These are phyloP conservation scores for Acholoe squamosa DNA, from an alignment of 2,888 invertebrate genomes.

Conservation along the genomic window DNA sequence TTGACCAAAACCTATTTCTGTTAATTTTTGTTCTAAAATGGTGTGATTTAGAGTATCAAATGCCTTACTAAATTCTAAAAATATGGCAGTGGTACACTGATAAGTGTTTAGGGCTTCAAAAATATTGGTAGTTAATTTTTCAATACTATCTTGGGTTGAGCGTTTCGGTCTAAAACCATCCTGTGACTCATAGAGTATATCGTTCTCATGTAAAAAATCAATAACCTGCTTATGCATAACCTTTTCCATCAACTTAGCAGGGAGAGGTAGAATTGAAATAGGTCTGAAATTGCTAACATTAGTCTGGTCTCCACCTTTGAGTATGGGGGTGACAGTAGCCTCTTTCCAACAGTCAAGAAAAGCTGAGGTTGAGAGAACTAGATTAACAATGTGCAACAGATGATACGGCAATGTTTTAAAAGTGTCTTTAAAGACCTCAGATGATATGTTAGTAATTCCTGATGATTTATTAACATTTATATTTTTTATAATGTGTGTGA, in stretches of 20 bases:
- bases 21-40: too few relatives aligned
- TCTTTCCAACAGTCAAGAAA: neutral
- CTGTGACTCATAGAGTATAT: too few relatives aligned
- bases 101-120: too few relatives aligned
- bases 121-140: too few relatives aligned
- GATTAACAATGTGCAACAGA: neutral
- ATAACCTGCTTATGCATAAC: too few relatives aligned
- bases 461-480: neutral
- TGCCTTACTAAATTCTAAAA: neutral
- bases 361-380: neutral
- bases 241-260: too few relatives aligned
- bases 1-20: too few relatives aligned
- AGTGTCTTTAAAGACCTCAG: neutral
- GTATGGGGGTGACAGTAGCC: neutral
- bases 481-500: neutral
- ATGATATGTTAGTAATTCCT: neutral
- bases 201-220: too few relatives aligned
- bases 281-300: neutral
- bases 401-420: neutral
- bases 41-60: neutral
- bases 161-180: too few relatives aligned
- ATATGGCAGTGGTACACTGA: too few relatives aligned
- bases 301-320: neutral
- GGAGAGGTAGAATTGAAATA: too few relatives aligned
- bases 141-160: too few relatives aligned